phyloP scores from a whole-genome alignment of 1,140 invertebrate genomes.

The Pseudomyrmex dendroicus region DNA sequence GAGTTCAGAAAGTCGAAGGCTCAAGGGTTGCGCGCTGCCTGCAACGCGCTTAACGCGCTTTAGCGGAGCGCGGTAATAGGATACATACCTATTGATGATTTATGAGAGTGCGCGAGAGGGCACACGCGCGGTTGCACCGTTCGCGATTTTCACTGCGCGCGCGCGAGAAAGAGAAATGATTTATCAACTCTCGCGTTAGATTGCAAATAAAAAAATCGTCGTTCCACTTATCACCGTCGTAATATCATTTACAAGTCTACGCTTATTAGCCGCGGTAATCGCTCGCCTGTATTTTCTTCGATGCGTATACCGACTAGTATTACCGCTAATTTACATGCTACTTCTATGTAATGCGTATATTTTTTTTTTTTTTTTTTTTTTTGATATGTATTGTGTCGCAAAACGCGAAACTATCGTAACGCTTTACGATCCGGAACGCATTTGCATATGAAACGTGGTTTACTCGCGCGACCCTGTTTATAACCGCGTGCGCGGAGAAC shows the following conservation, averaged over 20 bases:
- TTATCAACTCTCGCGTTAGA: slow-evolving; percentile 42
- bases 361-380: too few relatives aligned
- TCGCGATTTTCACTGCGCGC: slow-evolving; percentile 45
- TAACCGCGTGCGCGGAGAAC: not conserved
- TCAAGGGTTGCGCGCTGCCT: slow-evolving; percentile 30
- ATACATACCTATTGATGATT: slow-evolving; percentile 30
- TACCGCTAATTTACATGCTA: slow-evolving; percentile 15
- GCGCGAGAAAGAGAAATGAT: slow-evolving; percentile 15
- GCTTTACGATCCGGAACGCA: slow-evolving; percentile 29
- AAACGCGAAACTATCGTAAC: slow-evolving; percentile 17
- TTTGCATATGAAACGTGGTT: slow-evolving; percentile 26
- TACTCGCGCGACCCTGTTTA: not conserved
- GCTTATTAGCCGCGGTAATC: slow-evolving; percentile 27
- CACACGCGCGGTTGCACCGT: slow-evolving; percentile 42
- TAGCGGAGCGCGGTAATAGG: slow-evolving; percentile 45
- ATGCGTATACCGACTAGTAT: not conserved
- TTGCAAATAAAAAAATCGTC: slow-evolving; percentile 30
- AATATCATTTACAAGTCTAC: slow-evolving; percentile 41
- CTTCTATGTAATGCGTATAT: not conserved
- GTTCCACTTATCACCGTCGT: slow-evolving; percentile 38
- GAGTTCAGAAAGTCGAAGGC: slow-evolving; percentile 14
- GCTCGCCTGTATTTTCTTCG: slow-evolving; percentile 24
- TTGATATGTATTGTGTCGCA: slow-evolving; percentile 7
- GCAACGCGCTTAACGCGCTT: slow-evolving; percentile 29
- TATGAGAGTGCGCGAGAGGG: slow-evolving; percentile 45